Percentiles rank a stretch among this genome's conserved stretches.
Evolutionary conservation across 2,888 invertebrate species (phyloP).

Genomic region (Pimpla rufipes): DNA sequence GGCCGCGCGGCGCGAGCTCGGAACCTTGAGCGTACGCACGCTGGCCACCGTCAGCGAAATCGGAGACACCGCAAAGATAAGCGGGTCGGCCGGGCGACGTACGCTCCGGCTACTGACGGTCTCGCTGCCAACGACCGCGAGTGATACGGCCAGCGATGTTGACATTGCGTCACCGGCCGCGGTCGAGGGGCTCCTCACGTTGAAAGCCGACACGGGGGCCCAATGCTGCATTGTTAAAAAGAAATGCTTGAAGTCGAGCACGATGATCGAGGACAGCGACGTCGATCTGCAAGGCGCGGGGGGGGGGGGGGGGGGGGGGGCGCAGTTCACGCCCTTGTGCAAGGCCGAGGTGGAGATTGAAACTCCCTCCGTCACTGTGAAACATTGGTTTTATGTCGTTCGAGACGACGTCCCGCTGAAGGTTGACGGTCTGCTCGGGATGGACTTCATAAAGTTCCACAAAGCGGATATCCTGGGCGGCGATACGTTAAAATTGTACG

Average conservation of each 20-base stretch:
- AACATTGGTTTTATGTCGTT: slow-evolving; percentile 9
- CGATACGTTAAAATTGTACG: neutral
- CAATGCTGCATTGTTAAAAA: too few relatives aligned
- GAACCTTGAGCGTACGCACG: neutral
- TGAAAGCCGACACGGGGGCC: neutral
- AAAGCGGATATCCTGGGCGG: slow-evolving; percentile 13
- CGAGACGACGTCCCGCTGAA: neutral
- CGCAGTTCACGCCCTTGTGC: neutral
- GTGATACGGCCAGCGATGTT: neutral
- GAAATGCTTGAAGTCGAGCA: too few relatives aligned
- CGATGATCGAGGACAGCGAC: too few relatives aligned
- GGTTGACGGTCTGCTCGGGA: neutral
- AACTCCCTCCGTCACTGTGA: neutral
- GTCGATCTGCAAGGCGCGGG: neutral
- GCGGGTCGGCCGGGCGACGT: neutral
- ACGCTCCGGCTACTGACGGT: neutral
- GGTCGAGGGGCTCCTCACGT: neutral
- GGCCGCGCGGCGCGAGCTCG: neutral
- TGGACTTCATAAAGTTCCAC: slow-evolving; percentile 13
- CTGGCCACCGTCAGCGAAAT: neutral
- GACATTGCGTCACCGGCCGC: neutral
- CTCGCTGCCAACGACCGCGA: neutral
- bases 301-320: too few relatives aligned
- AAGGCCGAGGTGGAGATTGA: neutral
- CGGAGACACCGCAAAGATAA: neutral